Conservation (phyloP, 2,888 invertebrate species). For the Pantelozetes paolii region DNA sequence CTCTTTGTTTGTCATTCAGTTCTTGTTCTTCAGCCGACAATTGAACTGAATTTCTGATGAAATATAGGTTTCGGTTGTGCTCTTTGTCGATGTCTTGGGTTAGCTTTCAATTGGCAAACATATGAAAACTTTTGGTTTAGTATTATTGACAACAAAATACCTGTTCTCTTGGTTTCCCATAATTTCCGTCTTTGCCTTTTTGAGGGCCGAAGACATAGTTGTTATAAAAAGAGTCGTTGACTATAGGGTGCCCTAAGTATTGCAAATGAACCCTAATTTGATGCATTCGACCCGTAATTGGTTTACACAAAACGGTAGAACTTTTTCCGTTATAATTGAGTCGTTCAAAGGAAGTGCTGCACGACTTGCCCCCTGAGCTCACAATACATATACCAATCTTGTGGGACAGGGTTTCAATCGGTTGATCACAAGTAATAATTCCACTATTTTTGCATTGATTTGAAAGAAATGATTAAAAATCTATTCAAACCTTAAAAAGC, state of each 20-base stretch:
- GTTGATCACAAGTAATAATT: constrained; percentile 72
- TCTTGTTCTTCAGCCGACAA: constrained; percentile 3
- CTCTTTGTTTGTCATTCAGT: constrained; percentile 6
- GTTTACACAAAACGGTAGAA: constrained; percentile 88
- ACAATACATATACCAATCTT: constrained; percentile 96
- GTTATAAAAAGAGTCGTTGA: constrained; percentile 96
- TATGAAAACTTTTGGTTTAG: neutral
- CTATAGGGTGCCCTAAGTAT: constrained; percentile 92
- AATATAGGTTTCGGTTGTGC: neutral
- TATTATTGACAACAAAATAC: constrained; percentile 33
- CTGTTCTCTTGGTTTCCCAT: constrained; percentile 80
- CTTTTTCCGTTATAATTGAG: constrained; percentile 81
- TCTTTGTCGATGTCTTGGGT: constrained; percentile 19
- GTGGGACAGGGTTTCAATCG: constrained; percentile 88
- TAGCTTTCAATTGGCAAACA: constrained; percentile 2
- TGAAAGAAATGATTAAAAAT: no score
- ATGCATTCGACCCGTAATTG: constrained; percentile 95
- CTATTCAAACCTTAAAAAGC: no score
- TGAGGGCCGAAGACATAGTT: constrained; percentile 82
- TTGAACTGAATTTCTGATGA: neutral
- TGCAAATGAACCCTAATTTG: constrained; percentile 98
- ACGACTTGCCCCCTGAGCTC: constrained; percentile 84
- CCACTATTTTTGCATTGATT: no score
- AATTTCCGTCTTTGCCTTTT: constrained; percentile 81
- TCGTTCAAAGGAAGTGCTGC: constrained; percentile 82